Conservation (phyloP, 1,140 invertebrate species). For the Drosophila prosaltans region DNA sequence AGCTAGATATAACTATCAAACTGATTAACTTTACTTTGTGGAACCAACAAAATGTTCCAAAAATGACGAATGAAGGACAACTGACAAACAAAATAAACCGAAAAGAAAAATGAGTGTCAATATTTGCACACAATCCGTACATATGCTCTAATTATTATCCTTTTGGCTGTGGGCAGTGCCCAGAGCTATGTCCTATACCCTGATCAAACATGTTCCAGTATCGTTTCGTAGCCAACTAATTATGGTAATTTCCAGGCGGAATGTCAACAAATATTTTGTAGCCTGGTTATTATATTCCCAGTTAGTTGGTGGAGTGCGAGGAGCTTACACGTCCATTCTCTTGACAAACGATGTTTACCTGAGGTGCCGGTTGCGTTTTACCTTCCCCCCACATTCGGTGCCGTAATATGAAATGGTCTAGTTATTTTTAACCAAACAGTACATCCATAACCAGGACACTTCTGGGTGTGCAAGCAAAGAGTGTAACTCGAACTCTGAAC, state of each 20-base stretch:
- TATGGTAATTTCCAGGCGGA: constrained; percentile 76
- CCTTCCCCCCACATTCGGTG: too few species aligned
- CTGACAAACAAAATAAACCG: constrained; percentile 14
- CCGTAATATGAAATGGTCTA: constrained; percentile 56
- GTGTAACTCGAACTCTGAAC: constrained; percentile 54
- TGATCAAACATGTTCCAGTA: constrained; percentile 72
- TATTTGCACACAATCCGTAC: constrained; percentile 80
- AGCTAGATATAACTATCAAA: constrained; percentile 55
- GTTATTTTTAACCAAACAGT: constrained; percentile 75
- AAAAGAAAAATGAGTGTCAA: constrained; percentile 45
- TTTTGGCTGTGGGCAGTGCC: constrained; percentile 65
- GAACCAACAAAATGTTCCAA: constrained; percentile 29
- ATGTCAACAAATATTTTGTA: constrained; percentile 81
- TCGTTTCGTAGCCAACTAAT: constrained; percentile 69
- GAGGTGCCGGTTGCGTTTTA: constrained; percentile 25
- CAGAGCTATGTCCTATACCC: background rate
- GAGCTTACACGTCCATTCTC: constrained; percentile 58
- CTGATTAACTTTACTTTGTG: constrained; percentile 68
- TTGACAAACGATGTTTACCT: constrained; percentile 80
- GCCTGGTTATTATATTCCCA: constrained; percentile 49
- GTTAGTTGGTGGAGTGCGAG: constrained; percentile 18
- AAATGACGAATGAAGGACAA: constrained; percentile 39
- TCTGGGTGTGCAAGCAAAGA: constrained; percentile 51
- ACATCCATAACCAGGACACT: constrained; percentile 28
- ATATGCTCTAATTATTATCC: constrained; percentile 81